Base-by-base conservation (phyloP, 2,113 vertebrate species). In the Erythrocercus mccallii region DNA sequence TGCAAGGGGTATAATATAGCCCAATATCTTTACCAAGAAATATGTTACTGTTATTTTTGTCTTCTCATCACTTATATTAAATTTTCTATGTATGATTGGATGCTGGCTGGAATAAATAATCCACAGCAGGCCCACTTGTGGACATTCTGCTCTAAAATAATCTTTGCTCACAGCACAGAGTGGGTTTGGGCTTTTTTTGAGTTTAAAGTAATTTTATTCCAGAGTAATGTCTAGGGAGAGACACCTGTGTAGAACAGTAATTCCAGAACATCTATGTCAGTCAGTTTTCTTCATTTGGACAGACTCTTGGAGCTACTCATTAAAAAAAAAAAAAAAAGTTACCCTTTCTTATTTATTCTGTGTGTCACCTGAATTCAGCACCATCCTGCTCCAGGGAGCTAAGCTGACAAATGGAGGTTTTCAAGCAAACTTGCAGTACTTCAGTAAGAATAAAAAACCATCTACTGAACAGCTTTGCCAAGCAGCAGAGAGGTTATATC, bases 321-420 rank as follows among this genome's bases (percentile, higher is more conserved):
- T 15, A 47, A 51, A 35, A 54, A 48, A 18, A 51, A 51, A 35
- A 21, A 44, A 47, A 47, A 11, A 42, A 42, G 22, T 81, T 86
- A 30, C 31, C 27, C 14, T 81, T 83, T 66, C 21, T 82, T 78
- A 33, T 53, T 88, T 82, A 30, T 69, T 92, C 57, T 70, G 27
- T 65, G 15, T 90, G 60, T 83, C 38, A 47, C 54, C 47, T 72
- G 35, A 92, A 54, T 87, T 90, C 50, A 64, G 23, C 21, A 64
- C 60, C 56, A 69, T 88, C 42, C 51, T 81, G 64, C 42, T 92
- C 33, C 48, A 60, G 76, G 57, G 65, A 48, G 78, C 73, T 88
- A 79, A 86, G 56, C 68, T 88, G 60, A 58, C 65, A 96, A 96
- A 88, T 93, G 48, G n/a, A 90, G 90, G 69, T 96, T 95, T 91